Evolutionary conservation across 2,888 invertebrate species (phyloP).

Genomic region (Tolmerus cingulatus): DNA sequence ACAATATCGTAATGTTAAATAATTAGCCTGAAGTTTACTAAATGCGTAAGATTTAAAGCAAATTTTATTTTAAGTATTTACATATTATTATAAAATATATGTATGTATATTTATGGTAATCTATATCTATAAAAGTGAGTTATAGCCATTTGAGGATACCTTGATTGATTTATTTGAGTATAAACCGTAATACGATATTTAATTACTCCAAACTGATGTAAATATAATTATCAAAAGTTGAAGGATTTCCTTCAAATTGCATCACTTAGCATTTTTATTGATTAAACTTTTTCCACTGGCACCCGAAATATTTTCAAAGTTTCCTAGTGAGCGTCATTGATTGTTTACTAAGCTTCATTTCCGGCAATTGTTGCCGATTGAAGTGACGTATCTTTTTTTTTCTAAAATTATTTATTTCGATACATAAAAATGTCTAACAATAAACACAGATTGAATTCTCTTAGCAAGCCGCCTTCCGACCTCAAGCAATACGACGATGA

Average conservation of each 20-base stretch:
- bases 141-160: too few relatives aligned
- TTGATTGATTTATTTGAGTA: too few relatives aligned
- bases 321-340: background rate
- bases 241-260: background rate
- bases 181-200: too few relatives aligned
- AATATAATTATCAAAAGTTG: too few relatives aligned
- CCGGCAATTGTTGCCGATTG: background rate
- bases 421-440: slow-evolving; percentile 15
- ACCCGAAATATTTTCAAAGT: background rate
- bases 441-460: slow-evolving; percentile 30
- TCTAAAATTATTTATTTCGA: background rate
- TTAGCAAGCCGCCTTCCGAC: slow-evolving; percentile 59
- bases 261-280: background rate
- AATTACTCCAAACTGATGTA: too few relatives aligned
- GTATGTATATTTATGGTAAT: too few relatives aligned
- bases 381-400: background rate
- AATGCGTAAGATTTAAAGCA: too few relatives aligned
- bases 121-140: too few relatives aligned
- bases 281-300: background rate
- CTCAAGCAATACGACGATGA: slow-evolving; percentile 61
- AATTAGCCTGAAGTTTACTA: too few relatives aligned
- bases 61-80: too few relatives aligned
- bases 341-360: background rate
- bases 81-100: too few relatives aligned
- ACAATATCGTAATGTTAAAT: too few relatives aligned